phyloP scores from a whole-genome alignment of 2,113 vertebrate genomes.

The Microcebus murinus region DNA sequence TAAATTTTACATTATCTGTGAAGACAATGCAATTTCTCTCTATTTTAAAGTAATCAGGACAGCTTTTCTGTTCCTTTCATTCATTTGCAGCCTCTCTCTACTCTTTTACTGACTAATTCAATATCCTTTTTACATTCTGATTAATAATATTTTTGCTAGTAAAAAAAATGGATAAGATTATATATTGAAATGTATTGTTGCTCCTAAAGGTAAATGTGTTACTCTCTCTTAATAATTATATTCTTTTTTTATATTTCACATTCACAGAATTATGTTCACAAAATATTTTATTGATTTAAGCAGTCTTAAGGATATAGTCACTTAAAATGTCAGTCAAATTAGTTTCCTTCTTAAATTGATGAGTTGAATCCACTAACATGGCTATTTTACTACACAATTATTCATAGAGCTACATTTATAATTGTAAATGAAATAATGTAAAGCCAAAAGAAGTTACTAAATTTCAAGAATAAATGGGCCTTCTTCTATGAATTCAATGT shows the following conservation, averaged over 20 bases:
- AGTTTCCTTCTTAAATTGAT: conserved; percentile 5
- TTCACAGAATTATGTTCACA: not conserved
- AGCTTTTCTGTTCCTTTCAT: not conserved
- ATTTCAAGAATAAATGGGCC: not conserved
- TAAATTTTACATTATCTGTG: not conserved
- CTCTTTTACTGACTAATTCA: conserved; percentile 17
- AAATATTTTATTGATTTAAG: not conserved
- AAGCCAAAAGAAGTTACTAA: not conserved
- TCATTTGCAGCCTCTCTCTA: not conserved
- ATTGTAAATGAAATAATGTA: not conserved
- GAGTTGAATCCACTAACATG: not conserved
- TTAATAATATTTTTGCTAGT: not conserved
- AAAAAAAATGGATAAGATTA: conserved; percentile 22
- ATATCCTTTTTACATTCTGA: not conserved
- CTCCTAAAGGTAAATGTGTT: not conserved
- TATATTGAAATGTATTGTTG: conserved; percentile 4
- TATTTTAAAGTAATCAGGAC: conserved; percentile 25
- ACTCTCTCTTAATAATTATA: conserved; percentile 8
- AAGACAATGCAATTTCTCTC: not conserved
- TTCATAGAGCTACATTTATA: not conserved
- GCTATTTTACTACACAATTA: not conserved
- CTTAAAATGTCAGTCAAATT: conserved; percentile 18
- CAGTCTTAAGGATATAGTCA: conserved; percentile 3
- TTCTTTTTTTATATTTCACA: not conserved
- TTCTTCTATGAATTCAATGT: not conserved